Percentiles rank a stretch among this genome's conserved stretches.
These are phyloP conservation scores for Platycnemis pennipes DNA, from an alignment of 2,888 invertebrate species.

Conservation along the genomic window DNA sequence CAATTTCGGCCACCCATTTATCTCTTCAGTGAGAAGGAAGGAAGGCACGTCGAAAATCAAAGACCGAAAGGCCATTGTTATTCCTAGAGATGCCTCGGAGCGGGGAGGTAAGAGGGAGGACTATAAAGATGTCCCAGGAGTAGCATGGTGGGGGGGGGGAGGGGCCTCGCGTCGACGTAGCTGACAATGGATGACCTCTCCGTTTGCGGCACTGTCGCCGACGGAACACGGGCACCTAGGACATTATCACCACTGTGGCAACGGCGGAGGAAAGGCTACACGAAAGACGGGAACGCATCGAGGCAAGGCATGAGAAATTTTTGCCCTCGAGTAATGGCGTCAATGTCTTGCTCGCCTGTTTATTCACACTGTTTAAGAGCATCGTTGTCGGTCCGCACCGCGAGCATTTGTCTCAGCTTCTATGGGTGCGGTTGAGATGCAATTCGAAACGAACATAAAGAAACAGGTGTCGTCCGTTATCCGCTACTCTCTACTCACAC, in stretches of 20 bases:
- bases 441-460: neutral
- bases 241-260: constrained; percentile 2
- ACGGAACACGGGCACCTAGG: neutral
- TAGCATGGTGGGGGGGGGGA: too few relatives aligned
- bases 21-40: neutral
- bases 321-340: neutral
- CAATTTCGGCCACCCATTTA: neutral
- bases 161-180: neutral
- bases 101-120: neutral
- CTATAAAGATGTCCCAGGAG: neutral
- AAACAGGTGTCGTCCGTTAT: neutral
- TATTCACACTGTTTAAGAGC: neutral
- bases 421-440: neutral
- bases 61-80: neutral
- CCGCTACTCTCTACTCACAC: neutral
- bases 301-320: neutral
- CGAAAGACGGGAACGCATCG: neutral
- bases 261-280: neutral
- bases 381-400: neutral
- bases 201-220: neutral
- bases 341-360: neutral
- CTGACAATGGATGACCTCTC: neutral
- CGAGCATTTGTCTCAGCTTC: neutral
- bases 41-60: neutral
- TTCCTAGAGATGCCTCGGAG: neutral